Evolutionary conservation across 2,113 vertebrate species (phyloP).

Genomic region (Eptesicus fuscus): DNA sequence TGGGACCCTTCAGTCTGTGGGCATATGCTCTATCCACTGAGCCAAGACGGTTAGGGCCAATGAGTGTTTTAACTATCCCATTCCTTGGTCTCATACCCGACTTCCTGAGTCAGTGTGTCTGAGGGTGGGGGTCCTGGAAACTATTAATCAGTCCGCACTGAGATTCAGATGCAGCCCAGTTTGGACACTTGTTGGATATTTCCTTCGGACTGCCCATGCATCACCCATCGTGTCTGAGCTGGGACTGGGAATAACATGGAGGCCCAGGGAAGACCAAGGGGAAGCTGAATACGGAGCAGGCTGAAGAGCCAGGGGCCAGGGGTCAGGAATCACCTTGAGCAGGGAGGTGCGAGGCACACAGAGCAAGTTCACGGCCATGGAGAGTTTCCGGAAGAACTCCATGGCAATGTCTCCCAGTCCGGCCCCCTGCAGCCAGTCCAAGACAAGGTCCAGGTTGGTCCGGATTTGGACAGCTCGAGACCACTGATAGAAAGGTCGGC

Average conservation of each 20-base stretch:
- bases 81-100: neutral
- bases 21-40: neutral
- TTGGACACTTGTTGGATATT: neutral
- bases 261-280: neutral
- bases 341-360: constrained; percentile 92
- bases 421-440: constrained; percentile 93
- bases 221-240: neutral
- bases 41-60: neutral
- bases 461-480: constrained; percentile 93
- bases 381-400: constrained; percentile 93
- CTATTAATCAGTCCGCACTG: neutral
- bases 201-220: neutral
- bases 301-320: neutral
- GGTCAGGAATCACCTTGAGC: constrained; percentile 86
- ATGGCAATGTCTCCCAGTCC: constrained; percentile 93
- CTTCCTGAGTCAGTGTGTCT: neutral
- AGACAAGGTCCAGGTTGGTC: constrained; percentile 92
- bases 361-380: constrained; percentile 91
- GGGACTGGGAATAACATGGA: neutral
- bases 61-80: neutral
- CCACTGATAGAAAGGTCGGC: constrained; percentile 92
- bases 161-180: neutral
- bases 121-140: neutral
- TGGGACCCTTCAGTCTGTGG: too few relatives aligned
- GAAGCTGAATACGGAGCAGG: neutral